A percentile compares a stretch with the other conserved stretches of the same genome.
Evolutionary conservation across 2,113 vertebrate genomes (phyloP).

Genomic region (Sinocyclocheilus anshuiensis): DNA sequence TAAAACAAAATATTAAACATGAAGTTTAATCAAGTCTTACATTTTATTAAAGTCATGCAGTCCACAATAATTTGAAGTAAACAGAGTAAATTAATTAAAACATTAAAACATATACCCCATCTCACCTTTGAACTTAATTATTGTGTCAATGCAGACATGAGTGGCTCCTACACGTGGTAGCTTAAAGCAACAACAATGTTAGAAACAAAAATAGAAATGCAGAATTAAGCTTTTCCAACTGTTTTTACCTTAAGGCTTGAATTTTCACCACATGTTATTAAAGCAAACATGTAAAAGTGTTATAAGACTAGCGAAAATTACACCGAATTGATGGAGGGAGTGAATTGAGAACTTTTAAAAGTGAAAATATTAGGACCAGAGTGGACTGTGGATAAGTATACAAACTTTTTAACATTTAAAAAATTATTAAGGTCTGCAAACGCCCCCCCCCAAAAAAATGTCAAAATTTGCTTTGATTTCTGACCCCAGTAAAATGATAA

Average conservation of each 20-base stretch:
- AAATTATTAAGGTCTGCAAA: background rate
- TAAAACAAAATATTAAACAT: background rate
- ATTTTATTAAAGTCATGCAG: conserved; percentile 8
- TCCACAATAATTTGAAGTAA: background rate
- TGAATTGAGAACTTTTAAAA: background rate
- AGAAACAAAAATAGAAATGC: background rate
- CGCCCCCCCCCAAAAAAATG: too few species aligned
- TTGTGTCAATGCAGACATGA: background rate
- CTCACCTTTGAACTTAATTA: conserved; percentile 11
- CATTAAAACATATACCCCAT: conserved; percentile 1
- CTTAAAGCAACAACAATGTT: background rate
- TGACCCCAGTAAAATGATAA: background rate
- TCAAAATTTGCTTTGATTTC: background rate
- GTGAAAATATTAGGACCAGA: background rate
- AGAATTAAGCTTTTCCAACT: background rate
- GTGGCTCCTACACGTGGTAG: background rate
- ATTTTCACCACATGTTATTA: background rate
- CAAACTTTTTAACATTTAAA: background rate
- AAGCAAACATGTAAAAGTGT: background rate
- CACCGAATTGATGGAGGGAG: background rate
- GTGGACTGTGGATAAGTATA: background rate
- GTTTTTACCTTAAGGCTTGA: conserved; percentile 5
- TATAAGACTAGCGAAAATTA: background rate
- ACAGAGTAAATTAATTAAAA: background rate
- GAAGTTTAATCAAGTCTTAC: background rate